phyloP scores from a whole-genome alignment of 2,797 vertebrate genomes.

The Apodemus agrarius region DNA sequence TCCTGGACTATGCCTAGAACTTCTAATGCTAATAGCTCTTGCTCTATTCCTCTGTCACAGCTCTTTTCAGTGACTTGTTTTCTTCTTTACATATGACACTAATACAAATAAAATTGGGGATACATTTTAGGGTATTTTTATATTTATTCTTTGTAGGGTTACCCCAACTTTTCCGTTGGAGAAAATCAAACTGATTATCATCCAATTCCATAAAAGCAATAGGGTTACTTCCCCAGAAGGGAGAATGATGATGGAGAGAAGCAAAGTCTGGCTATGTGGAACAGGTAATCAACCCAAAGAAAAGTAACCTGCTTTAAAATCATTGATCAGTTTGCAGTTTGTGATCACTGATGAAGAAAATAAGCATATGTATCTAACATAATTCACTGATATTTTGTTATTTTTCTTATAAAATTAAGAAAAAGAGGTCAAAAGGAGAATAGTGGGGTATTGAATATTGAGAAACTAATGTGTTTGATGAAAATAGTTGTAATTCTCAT shows the following conservation, averaged over 20 bases:
- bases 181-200: background rate
- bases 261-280: background rate
- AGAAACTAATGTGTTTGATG: background rate
- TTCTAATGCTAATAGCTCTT: background rate
- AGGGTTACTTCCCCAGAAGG: background rate
- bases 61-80: background rate
- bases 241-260: background rate
- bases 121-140: background rate
- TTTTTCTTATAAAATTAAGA: background rate
- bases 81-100: background rate
- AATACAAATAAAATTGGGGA: background rate
- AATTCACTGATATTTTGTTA: background rate
- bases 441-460: background rate
- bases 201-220: background rate
- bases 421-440: background rate
- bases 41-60: background rate
- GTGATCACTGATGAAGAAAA: background rate
- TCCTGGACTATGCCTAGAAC: background rate
- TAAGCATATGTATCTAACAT: background rate
- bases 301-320: background rate
- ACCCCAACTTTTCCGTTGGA: background rate
- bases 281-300: background rate
- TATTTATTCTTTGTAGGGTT: background rate
- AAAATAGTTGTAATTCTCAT: background rate
- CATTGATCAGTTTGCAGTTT: background rate